These are phyloP conservation scores for Drosophila punjabiensis DNA, from an alignment of 1,140 invertebrate species.

Conservation along the genomic window DNA sequence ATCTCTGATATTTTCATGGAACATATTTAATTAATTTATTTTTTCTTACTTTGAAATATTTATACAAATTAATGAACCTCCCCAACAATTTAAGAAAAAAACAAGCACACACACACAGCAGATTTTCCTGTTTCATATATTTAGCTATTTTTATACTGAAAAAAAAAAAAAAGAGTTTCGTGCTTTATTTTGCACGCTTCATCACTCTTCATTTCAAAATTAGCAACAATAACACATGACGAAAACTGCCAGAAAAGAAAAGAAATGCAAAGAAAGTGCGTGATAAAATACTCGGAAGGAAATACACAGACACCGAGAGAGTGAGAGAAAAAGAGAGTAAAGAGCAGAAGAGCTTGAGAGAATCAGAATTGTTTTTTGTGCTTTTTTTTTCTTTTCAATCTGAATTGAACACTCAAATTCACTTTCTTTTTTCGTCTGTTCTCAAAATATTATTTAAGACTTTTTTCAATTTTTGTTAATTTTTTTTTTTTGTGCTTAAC, in stretches of 20 bases:
- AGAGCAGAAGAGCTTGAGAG: constrained; percentile 16
- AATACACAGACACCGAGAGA: not conserved
- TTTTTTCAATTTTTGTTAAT: constrained; percentile 6
- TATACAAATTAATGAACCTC: not conserved
- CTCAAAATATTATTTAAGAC: not conserved
- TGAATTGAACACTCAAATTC: constrained; percentile 6
- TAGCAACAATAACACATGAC: constrained; percentile 71
- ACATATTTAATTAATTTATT: not conserved
- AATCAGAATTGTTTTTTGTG: constrained; percentile 4
- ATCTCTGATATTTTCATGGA: not conserved
- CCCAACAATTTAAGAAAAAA: not conserved
- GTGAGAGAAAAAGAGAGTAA: not conserved
- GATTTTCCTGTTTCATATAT: constrained; percentile 29
- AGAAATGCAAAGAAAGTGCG: constrained; percentile 71
- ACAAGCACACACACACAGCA: not conserved
- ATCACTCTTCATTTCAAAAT: constrained; percentile 68
- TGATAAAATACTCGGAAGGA: constrained; percentile 18
- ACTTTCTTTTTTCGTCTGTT: constrained; percentile 1
- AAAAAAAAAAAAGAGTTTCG: not conserved
- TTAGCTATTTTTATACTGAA: constrained; percentile 64
- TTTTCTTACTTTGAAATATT: not conserved
- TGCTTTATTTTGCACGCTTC: constrained; percentile 37
- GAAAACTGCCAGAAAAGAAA: constrained; percentile 39
- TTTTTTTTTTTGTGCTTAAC: not conserved
- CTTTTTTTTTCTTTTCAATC: not conserved